A percentile compares a stretch with the other conserved stretches of the same genome.
phyloP scores from a whole-genome alignment of 2,797 vertebrate species.

The Clarias fuscus region DNA sequence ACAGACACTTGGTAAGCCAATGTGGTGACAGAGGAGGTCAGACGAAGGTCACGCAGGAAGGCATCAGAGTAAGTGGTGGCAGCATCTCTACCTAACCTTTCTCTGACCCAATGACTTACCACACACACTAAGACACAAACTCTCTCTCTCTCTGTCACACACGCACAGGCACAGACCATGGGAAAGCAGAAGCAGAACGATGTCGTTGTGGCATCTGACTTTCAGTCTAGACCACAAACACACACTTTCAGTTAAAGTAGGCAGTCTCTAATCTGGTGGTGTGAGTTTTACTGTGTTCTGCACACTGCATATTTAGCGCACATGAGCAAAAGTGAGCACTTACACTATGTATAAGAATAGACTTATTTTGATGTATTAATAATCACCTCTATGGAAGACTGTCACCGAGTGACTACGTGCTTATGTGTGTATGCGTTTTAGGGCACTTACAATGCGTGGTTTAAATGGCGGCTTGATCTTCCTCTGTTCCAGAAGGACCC shows the following conservation, averaged over 20 bases:
- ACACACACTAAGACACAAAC: conserved; percentile 17
- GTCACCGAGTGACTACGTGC: neutral
- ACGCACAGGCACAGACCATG: conserved; percentile 47
- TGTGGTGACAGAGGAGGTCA: conserved; percentile 30
- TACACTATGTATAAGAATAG: neutral
- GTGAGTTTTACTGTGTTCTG: conserved; percentile 14
- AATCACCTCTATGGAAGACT: neutral
- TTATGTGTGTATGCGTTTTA: neutral
- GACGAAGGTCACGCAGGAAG: conserved; percentile 45
- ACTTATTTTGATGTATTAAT: neutral
- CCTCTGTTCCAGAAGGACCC: conserved; percentile 94
- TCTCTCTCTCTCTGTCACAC: conserved; percentile 18
- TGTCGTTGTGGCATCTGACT: conserved; percentile 54
- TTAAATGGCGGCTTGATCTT: conserved; percentile 98
- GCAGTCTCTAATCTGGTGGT: conserved; percentile 16
- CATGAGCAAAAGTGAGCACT: conserved; percentile 25
- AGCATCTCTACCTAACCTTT: conserved; percentile 36
- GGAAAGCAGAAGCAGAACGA: conserved; percentile 58
- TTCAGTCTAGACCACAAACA: conserved; percentile 57
- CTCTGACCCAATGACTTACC: conserved; percentile 42
- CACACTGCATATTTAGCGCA: conserved; percentile 2
- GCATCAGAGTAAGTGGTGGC: conserved; percentile 39
- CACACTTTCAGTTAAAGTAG: conserved; percentile 44
- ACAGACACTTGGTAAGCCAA: conserved; percentile 19
- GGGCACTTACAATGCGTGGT: conserved; percentile 92